Conservation (phyloP, 2,888 invertebrate genomes). For the Candidula unifasciata region DNA sequence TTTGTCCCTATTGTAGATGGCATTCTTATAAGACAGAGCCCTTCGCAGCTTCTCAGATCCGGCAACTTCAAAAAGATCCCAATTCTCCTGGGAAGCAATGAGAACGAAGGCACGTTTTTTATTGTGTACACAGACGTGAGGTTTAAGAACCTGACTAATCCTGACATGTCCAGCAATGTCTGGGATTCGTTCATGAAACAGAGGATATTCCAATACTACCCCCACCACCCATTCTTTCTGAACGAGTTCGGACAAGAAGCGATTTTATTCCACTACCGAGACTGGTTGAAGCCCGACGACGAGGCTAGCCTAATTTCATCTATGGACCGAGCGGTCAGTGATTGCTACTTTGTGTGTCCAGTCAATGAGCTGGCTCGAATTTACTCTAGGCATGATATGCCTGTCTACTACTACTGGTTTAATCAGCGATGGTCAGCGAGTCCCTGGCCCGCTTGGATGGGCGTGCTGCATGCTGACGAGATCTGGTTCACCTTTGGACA, state of each 20-base stretch:
- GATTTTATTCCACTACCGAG: conserved; percentile 94
- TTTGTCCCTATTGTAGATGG: conserved; percentile 97
- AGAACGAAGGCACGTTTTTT: conserved; percentile 95
- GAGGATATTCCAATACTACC: conserved; percentile 87
- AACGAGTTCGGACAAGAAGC: conserved; percentile 87
- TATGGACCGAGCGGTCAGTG: conserved; percentile 83
- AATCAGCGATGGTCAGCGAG: conserved; percentile 87
- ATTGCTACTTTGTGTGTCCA: conserved; percentile 95
- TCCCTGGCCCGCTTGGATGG: conserved; percentile 96
- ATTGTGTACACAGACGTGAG: conserved; percentile 85
- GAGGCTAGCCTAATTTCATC: conserved; percentile 77
- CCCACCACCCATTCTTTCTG: conserved; percentile 78
- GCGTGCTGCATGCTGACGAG: conserved; percentile 96
- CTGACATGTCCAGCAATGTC: neutral
- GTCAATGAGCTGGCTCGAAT: conserved; percentile 94
- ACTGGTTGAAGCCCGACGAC: conserved; percentile 92
- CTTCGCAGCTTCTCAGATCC: conserved; percentile 84
- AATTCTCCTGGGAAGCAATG: conserved; percentile 92
- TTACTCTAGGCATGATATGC: conserved; percentile 91
- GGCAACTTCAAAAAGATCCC: conserved; percentile 94
- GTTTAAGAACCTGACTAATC: neutral
- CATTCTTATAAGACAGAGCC: conserved; percentile 88
- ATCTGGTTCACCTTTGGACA: conserved; percentile 97
- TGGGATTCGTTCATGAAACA: conserved; percentile 81
- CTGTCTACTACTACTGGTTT: conserved; percentile 93